These are phyloP conservation scores for Lithodes maja DNA, from an alignment of 2,888 invertebrate species.

Conservation along the genomic window DNA sequence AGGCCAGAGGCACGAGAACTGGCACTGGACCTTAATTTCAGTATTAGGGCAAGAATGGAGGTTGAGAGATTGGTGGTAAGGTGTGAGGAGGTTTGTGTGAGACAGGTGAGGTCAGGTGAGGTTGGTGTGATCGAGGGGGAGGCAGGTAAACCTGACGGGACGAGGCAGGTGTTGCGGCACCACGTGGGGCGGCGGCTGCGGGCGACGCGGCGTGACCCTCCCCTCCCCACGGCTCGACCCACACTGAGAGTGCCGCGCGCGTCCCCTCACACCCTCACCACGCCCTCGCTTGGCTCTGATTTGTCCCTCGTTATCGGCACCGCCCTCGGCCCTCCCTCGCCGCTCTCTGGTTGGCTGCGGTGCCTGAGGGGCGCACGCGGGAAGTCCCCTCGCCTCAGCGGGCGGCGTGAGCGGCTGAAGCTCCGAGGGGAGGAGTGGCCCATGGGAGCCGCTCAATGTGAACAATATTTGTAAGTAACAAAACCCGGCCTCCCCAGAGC, in stretches of 20 bases:
- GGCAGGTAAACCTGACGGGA: conserved; percentile 36
- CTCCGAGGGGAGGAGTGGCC: conserved; percentile 64
- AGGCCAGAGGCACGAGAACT: conserved; percentile 31
- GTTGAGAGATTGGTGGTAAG: not conserved
- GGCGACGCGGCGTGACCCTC: conserved; percentile 42
- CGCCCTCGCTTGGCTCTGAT: conserved; percentile 53
- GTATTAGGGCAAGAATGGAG: not conserved
- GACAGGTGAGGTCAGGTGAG: conserved; percentile 10
- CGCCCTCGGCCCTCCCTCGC: conserved; percentile 39
- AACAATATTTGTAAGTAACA: conserved; percentile 71
- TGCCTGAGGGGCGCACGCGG: conserved; percentile 59
- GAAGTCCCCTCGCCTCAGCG: conserved; percentile 62
- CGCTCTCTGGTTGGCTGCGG: conserved; percentile 41
- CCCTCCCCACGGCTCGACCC: conserved; percentile 58
- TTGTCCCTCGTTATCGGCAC: conserved; percentile 42
- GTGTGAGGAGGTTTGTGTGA: not conserved
- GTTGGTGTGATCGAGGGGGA: not conserved
- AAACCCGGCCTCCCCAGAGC: conserved; percentile 70
- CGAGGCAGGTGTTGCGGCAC: conserved; percentile 46
- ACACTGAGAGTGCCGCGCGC: conserved; percentile 59
- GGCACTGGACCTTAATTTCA: not conserved
- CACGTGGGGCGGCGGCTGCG: conserved; percentile 39
- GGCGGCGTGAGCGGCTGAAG: conserved; percentile 64
- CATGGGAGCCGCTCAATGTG: conserved; percentile 66
- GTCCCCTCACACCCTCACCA: conserved; percentile 57